Evolutionary conservation across 2,888 invertebrate genomes (phyloP), one percentile per base, ranked within the genome.

Genomic region (Stenurella melanura): DNA sequence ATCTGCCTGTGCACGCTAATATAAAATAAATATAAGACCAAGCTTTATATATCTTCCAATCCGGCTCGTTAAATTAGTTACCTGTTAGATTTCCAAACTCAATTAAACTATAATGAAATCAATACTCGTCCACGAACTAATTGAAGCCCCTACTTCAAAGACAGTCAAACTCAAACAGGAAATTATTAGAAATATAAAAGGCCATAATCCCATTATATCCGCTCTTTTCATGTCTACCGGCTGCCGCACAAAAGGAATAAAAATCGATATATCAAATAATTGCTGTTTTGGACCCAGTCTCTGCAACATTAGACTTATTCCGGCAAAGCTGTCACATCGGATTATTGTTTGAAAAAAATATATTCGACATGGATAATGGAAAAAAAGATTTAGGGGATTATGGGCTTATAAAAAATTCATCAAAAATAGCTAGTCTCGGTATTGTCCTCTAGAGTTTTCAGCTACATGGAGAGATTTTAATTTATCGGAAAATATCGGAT

Each of bases 321-420:
- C 57, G 34, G 26, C 56, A 68, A 30, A 30, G n/a, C 68, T 57
- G 68, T 57, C 69, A 69, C 69, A 34, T 58, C 58, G 69, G 69
- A 69, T 69, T 69, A 69, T 19, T 18, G 26, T 34, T 57, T 38
- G 30, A 34, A 69, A 69, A 34, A 69, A 57, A 69, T 58, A 57
- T 58, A 57, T 34, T 58, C 69, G 69, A 69, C 69, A 64, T 64
- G 34, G 57, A 18, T 69, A 69, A 57, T 57, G 57, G 69, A 26
- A 69, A 34, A 69, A 34, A 34, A 30, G 69, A 30, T 34, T 58
- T 58, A 69, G 18, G 58, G 58, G 57, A 57, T 69, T 69, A 57
- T 18, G 18, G 69, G 26, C 26, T 56, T 57, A 68, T 19, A 57
- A 58, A 57, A 69, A 30, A 64, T n/a, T 19, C 61, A 34, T 61